Evolutionary conservation across 2,113 vertebrate genomes (phyloP), one percentile per base, ranked within the genome.

Genomic region (Chitala chitala): DNA sequence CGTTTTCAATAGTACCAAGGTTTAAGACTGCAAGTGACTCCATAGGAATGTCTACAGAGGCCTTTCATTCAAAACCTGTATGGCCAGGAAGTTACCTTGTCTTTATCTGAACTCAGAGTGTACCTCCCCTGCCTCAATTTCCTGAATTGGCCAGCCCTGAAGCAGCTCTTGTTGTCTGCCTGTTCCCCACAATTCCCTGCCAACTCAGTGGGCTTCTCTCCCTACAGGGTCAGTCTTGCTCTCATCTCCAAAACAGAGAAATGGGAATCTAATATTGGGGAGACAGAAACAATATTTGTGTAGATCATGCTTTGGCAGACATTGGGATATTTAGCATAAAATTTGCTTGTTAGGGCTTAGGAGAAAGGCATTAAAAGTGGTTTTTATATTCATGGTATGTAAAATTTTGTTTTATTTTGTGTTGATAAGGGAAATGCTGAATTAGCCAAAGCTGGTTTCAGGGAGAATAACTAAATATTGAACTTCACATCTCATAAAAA

Each of bases 261-360:
- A 75, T 71, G 74, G 65, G 68, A 20, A 54, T 74, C n/a, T 64
- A 71, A 58, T 76, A 70, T 63, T 40, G 48, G 74, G 24, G 15
- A 65, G 56, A 26, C 65, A 36, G 64, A 72, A 69, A 69, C 48
- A 31, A 40, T 68, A 64, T 79, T 77, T 71, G 70, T 56, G 22
- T 72, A 63, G 69, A 24, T 31, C 72, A 26, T 69, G 76, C 15
- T 0, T 61, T 40, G 31, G 76, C 81, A 83, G 76, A 86, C 84
- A 84, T 81, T 79, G 68, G 71, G 78, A 10, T 33, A n/a, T 46
- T 77, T 71, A 38, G 66, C 72, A 66, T 59, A 72, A 78, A 84
- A 55, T n/a, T 29, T 29, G 20, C 50, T 46, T 46, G 74, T 76
- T 82, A 65, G 79, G 69, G 65, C 79, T 70, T 76, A 79, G 78